These are phyloP conservation scores for Dolichotis patagonum DNA, from an alignment of 2,113 vertebrate species.

Conservation along the genomic window DNA sequence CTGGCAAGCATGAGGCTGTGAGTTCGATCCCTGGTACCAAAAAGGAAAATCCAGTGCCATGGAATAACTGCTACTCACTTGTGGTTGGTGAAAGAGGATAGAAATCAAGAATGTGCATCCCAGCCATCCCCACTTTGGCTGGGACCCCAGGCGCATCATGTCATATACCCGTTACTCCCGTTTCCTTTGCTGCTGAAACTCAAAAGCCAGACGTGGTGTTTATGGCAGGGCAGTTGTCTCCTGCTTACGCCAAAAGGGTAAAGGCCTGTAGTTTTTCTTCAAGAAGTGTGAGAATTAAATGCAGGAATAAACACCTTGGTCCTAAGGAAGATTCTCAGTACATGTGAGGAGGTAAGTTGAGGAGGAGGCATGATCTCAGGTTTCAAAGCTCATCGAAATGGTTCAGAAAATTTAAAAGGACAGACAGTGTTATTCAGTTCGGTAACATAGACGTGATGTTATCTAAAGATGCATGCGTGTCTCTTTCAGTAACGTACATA, in stretches of 20 bases:
- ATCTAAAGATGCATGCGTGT: neutral
- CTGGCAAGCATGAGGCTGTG: too few relatives aligned
- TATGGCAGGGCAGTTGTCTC: neutral
- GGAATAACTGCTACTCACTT: neutral
- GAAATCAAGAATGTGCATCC: neutral
- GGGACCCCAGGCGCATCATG: neutral
- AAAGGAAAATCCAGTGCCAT: neutral
- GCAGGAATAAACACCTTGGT: neutral
- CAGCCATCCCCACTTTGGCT: neutral
- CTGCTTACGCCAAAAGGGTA: neutral
- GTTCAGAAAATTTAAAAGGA: neutral
- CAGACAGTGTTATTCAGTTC: neutral
- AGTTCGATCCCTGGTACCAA: too few relatives aligned
- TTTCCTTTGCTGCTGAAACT: neutral
- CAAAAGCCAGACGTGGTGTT: neutral
- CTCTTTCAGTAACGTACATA: neutral
- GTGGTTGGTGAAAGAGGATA: neutral
- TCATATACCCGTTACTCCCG: neutral
- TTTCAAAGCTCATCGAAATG: neutral
- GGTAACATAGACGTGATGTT: neutral
- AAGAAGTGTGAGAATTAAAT: neutral
- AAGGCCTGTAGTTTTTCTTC: neutral
- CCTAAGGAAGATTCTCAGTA: neutral
- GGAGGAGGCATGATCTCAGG: neutral
- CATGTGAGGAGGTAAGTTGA: neutral